Base-by-base conservation (phyloP, 2,888 invertebrate genomes). In the Mamestra brassicae region DNA sequence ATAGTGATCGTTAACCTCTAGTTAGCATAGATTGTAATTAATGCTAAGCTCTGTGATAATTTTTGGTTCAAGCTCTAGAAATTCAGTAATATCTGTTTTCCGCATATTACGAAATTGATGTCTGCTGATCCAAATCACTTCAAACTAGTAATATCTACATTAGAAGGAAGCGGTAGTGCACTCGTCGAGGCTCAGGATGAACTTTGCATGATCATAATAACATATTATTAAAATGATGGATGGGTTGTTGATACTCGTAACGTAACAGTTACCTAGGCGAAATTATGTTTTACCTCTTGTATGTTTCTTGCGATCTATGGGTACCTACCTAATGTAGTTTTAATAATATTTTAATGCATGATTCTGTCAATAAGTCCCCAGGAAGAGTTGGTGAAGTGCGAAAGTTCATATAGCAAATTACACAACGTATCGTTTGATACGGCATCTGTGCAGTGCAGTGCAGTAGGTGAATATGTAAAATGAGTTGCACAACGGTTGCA, bases 351-450 rank as follows among this genome's bases (percentile, higher is more conserved):
- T 83, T 80, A 80, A 85, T 81, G 71, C 55, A 17, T 38, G 26
- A 72, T 69, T 74, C 67, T 69, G 52, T 70, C 80, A 85, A 78
- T 78, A 74, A 76, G 72, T 63, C 80, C 81, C 76, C 80, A 90
- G 91, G 90, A 92, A 92, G 87, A 89, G 76, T 68, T 85, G 73
- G 81, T 84, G 76, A 82, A 89, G 91, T 91, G 91, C 89, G 87
- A 93, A 91, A 92, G 91, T 92, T 91, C 90, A 92, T 78, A 76
- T 78, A 76, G 71, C 65, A 71, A 87, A 83, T 92, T 92, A 81
- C 90, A 92, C 92, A 93, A 92, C 88, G 85, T 38, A 89, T 89
- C 87, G 89, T 91, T 92, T 92, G 91, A 92, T 92, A 89, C 91
- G 89, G 89, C 89, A 89, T 85, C 85, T 86, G 79, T 71, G 74